Conservation (phyloP, 2,888 invertebrate genomes). For the Linnaemya tessellans region DNA sequence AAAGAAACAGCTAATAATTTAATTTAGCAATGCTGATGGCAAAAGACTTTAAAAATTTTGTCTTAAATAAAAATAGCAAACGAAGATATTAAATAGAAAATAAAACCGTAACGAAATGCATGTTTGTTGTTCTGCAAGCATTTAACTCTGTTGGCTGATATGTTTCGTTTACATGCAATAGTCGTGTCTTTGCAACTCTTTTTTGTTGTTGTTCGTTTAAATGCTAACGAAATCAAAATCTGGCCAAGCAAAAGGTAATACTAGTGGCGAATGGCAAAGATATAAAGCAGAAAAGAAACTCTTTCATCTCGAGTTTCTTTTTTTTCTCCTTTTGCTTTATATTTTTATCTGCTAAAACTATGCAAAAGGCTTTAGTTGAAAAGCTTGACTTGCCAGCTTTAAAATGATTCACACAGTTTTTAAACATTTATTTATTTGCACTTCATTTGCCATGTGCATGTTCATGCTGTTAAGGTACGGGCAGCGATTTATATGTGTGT, state of each 20-base stretch:
- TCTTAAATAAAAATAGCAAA: not conserved
- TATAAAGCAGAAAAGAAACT: conserved; percentile 1
- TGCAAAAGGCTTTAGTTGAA: conserved; percentile 14
- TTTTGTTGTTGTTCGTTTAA: not conserved
- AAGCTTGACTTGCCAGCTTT: not conserved
- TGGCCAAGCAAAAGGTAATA: not conserved
- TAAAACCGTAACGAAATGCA: conserved; percentile 65
- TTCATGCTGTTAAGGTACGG: not conserved
- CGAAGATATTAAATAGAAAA: conserved; percentile 46
- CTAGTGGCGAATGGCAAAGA: not conserved
- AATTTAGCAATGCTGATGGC: not conserved
- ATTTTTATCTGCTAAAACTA: conserved; percentile 1
- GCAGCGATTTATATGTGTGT: not conserved
- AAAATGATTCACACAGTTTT: conserved; percentile 47
- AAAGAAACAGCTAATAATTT: not conserved
- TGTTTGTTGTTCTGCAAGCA: conserved; percentile 42
- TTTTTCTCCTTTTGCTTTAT: no score
- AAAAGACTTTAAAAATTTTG: not conserved
- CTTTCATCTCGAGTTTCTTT: conserved; percentile 2
- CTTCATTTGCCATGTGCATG: conserved; percentile 42
- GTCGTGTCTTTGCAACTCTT: conserved; percentile 36
- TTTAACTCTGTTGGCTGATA: conserved; percentile 42
- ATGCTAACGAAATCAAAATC: conserved; percentile 40
- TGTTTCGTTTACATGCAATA: conserved; percentile 58
- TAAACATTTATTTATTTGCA: conserved; percentile 17